These are phyloP conservation scores for Blastomussa wellsi DNA, from an alignment of 92 coral and sea anemone genomes.

Conservation along the genomic window DNA sequence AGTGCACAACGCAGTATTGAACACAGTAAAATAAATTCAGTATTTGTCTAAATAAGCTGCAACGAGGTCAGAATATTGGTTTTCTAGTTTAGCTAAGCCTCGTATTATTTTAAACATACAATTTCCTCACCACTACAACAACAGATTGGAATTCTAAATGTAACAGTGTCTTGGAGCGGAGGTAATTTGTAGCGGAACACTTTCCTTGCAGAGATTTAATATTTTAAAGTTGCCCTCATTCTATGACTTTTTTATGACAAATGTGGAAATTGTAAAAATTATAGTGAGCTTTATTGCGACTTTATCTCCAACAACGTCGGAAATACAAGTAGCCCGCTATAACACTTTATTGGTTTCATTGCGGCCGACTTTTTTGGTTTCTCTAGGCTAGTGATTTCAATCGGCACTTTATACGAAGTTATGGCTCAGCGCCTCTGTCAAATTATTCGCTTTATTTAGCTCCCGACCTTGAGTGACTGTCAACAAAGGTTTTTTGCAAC, in stretches of 20 bases:
- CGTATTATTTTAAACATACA: background rate
- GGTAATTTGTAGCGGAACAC: background rate
- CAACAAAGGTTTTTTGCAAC: conserved; percentile 7
- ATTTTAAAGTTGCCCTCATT: background rate
- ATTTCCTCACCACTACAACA: background rate
- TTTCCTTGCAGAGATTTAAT: background rate
- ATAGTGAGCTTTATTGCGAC: background rate
- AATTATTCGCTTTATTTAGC: background rate
- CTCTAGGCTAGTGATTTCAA: background rate
- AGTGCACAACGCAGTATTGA: background rate
- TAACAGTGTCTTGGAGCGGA: conserved; percentile 8
- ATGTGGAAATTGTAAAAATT: background rate
- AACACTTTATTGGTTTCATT: background rate
- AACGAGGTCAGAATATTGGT: background rate
- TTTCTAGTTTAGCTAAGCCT: background rate
- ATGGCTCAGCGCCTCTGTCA: background rate
- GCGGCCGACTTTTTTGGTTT: background rate
- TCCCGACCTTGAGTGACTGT: conserved; percentile 1
- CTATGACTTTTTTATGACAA: background rate
- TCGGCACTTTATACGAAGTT: background rate
- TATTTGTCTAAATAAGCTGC: background rate
- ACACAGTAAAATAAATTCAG: background rate
- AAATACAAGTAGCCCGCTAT: background rate
- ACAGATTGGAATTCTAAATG: background rate
- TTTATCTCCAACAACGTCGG: conserved; percentile 31